Conservation (phyloP, 2,113 vertebrate species). For the Ciconia maguari region DNA sequence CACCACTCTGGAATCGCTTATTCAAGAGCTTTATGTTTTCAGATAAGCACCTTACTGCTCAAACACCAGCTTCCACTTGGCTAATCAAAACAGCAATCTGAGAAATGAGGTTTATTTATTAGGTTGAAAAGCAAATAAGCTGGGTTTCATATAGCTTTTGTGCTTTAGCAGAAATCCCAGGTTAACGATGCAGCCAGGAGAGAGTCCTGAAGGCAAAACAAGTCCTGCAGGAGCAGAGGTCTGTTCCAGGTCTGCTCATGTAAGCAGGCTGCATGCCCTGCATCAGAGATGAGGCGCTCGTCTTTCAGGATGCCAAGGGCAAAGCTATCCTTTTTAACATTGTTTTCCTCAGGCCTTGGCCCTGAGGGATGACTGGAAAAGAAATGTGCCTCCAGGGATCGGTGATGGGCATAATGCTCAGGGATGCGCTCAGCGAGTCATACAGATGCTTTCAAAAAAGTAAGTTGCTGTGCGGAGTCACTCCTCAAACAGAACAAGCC, state of each 20-base stretch:
- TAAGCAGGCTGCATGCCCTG: not conserved
- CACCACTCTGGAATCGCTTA: not conserved
- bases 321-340: not conserved
- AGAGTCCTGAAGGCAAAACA: not conserved
- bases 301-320: not conserved
- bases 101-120: not conserved
- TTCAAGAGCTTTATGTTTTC: not conserved
- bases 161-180: not conserved
- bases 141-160: not conserved
- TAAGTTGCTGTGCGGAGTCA: not conserved
- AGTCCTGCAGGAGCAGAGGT: not conserved
- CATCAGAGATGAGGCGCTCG: rapidly evolving
- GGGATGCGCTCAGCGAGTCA: not conserved
- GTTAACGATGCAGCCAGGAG: rapidly evolving
- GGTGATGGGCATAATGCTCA: not conserved
- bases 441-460: rapidly evolving
- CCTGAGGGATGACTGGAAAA: not conserved
- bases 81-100: not conserved
- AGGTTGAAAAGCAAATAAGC: not conserved
- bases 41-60: not conserved
- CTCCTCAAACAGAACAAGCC: not conserved
- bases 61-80: not conserved
- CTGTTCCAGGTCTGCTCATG: not conserved
- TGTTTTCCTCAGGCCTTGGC: not conserved
- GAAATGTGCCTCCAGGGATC: rapidly evolving